Conservation (phyloP, 2,113 vertebrate genomes). For the Eptatretus burgeri region DNA sequence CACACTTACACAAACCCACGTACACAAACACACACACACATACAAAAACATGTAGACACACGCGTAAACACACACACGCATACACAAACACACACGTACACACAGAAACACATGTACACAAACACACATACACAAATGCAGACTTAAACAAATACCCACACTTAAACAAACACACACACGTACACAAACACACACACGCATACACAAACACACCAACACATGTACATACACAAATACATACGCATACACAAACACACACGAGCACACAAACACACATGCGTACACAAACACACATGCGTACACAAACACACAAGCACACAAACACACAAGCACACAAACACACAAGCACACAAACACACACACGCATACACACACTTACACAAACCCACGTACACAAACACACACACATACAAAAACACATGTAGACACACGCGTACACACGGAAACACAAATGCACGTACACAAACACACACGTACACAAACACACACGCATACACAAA, state of each 20-base stretch:
- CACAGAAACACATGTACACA: neutral
- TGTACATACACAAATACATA: no score
- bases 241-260: no score
- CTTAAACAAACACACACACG: neutral
- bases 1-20: neutral
- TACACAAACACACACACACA: neutral
- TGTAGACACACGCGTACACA: neutral
- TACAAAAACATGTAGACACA: neutral
- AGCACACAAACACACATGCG: no score
- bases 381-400: neutral
- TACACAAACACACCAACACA: no score
- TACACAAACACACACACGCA: no score
- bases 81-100: neutral
- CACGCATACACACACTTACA: no score
- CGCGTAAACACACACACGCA: neutral
- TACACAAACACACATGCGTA: no score
- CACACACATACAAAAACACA: neutral
- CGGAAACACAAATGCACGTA: neutral
- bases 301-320: no score
- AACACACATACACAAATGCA: neutral
- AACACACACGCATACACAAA: neutral
- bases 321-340: no score
- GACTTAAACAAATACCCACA: neutral
- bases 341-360: no score
- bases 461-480: neutral